Percentiles rank a stretch among this genome's conserved stretches.
Conservation (phyloP, 2,888 invertebrate genomes). For the Plebejus argus region DNA sequence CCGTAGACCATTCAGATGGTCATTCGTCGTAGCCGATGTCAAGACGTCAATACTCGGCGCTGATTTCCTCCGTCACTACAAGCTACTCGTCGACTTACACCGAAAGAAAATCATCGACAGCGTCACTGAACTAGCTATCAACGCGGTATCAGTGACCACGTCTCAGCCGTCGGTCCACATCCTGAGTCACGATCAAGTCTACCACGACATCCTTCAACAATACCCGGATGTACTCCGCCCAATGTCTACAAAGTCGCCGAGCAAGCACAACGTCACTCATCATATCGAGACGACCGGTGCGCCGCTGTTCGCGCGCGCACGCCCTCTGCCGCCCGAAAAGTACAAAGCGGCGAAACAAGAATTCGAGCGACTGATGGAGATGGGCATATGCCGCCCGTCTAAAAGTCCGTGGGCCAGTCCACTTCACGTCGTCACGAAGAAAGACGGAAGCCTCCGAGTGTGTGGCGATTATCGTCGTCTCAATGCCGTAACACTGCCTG, state of each 20-base stretch:
- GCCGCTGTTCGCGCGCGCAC: conserved; percentile 32
- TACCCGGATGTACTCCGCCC: conserved; percentile 10
- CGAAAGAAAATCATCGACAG: not conserved
- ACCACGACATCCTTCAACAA: not conserved
- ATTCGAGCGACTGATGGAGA: not conserved
- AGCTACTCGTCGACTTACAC: not conserved
- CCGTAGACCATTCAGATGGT: too few species aligned
- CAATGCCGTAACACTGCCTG: conserved; percentile 41
- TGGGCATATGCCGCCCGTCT: too few species aligned
- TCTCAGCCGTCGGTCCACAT: not conserved
- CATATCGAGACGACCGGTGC: too few species aligned
- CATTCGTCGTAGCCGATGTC: too few species aligned
- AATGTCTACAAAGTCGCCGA: not conserved
- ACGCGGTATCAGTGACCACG: not conserved
- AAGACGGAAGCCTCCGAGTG: conserved; percentile 27
- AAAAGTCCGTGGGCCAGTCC: not conserved
- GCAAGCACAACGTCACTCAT: too few species aligned
- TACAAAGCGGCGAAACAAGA: conserved; percentile 12
- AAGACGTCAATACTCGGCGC: too few species aligned
- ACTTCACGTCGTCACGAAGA: not conserved
- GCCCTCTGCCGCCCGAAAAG: conserved; percentile 36
- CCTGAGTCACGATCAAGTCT: not conserved
- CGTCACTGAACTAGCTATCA: not conserved
- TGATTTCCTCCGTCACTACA: not conserved
- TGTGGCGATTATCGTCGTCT: conserved; percentile 32